These are phyloP conservation scores for Lithosia quadra DNA, from an alignment of 2,888 invertebrate species.

Conservation along the genomic window DNA sequence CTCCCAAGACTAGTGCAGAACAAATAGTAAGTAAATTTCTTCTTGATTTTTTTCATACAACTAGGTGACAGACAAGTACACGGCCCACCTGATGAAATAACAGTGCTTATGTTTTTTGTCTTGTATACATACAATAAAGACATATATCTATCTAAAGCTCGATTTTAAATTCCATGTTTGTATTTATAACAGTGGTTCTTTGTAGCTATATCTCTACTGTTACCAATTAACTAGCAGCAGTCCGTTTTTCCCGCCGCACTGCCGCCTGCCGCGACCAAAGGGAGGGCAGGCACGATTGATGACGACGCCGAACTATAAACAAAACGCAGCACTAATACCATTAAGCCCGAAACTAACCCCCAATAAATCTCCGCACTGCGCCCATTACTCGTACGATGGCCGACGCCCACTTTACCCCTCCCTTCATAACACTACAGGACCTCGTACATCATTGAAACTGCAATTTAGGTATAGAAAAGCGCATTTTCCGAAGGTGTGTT, in stretches of 20 bases:
- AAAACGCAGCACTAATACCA: slow-evolving; percentile 74
- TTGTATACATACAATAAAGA: too few species aligned
- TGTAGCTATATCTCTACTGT: slow-evolving; percentile 16
- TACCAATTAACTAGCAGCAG: slow-evolving; percentile 62
- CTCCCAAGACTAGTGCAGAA: too few species aligned
- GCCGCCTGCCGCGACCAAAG: slow-evolving; percentile 5
- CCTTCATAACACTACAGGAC: slow-evolving; percentile 31
- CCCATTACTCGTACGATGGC: slow-evolving; percentile 60
- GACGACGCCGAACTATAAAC: slow-evolving; percentile 64
- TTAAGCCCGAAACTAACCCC: slow-evolving; percentile 72
- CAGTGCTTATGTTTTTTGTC: too few species aligned
- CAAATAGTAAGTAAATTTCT: too few species aligned
- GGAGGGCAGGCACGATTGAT: slow-evolving; percentile 42
- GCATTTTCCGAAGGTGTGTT: slow-evolving; percentile 53
- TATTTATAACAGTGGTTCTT: background rate
- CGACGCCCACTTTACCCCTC: slow-evolving; percentile 49
- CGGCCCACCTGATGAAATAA: too few species aligned
- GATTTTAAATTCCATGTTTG: background rate
- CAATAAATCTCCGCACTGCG: slow-evolving; percentile 68
- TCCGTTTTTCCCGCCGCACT: background rate
- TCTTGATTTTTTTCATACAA: too few species aligned
- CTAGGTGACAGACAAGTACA: too few species aligned
- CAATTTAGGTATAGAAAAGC: slow-evolving; percentile 64
- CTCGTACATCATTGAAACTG: slow-evolving; percentile 40
- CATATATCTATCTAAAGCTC: too few species aligned